A percentile compares a stretch with the other conserved stretches of the same genome.
phyloP scores from a whole-genome alignment of 2,888 invertebrate species.

The Hermaeophaga mercurialis region DNA sequence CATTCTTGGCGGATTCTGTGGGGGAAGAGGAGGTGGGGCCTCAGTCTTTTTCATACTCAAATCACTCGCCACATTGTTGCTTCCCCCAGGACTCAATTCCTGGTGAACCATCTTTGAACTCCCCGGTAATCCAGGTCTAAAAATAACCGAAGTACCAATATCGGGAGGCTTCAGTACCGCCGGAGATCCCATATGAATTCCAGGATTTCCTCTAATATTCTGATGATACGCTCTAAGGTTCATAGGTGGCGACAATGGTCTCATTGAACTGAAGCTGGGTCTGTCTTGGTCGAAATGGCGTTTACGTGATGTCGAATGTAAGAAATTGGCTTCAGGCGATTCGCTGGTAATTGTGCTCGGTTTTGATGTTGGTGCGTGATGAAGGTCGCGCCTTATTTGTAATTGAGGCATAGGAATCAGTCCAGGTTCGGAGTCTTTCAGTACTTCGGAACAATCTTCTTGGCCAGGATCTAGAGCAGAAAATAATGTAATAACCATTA shows the following conservation, averaged over 20 bases:
- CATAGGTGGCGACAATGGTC: slow-evolving; percentile 49
- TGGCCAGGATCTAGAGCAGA: slow-evolving; percentile 50
- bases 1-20: slow-evolving; percentile 62
- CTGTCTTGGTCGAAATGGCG: slow-evolving; percentile 63
- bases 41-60: slow-evolving; percentile 56
- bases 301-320: slow-evolving; percentile 63
- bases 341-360: slow-evolving; percentile 55
- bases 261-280: slow-evolving; percentile 50
- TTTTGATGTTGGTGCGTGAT: slow-evolving; percentile 58
- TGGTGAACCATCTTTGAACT: slow-evolving; percentile 27
- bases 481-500: too few relatives aligned
- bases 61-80: slow-evolving; percentile 52
- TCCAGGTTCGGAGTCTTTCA: slow-evolving; percentile 50
- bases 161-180: slow-evolving; percentile 55
- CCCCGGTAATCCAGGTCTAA: slow-evolving; percentile 32
- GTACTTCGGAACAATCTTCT: slow-evolving; percentile 51
- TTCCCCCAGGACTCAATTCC: slow-evolving; percentile 33
- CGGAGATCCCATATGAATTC: slow-evolving; percentile 43
- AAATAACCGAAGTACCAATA: slow-evolving; percentile 31
- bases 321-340: slow-evolving; percentile 60
- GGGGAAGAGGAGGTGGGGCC: slow-evolving; percentile 44
- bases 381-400: slow-evolving; percentile 78
- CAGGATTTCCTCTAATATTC: slow-evolving; percentile 43
- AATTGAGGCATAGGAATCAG: slow-evolving; percentile 54
- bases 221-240: slow-evolving; percentile 47